phyloP scores from a whole-genome alignment of 2,113 vertebrate genomes.

The Aptenodytes forsteri region DNA sequence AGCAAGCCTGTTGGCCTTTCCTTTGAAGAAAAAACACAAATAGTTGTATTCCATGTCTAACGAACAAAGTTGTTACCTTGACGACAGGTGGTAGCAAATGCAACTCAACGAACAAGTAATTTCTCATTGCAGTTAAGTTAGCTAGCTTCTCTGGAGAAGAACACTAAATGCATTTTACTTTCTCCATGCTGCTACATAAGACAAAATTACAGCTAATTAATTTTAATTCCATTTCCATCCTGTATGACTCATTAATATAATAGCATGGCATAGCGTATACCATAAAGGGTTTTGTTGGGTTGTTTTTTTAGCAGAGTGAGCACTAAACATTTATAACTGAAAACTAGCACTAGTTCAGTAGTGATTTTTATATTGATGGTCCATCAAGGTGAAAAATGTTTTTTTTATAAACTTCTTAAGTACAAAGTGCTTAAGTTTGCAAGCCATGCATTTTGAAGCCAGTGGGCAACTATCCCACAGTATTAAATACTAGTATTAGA shows the following conservation, averaged over 20 bases:
- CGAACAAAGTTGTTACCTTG: neutral
- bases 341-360: neutral
- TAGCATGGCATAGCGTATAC: neutral
- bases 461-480: neutral
- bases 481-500: neutral
- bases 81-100: neutral
- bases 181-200: neutral
- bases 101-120: neutral
- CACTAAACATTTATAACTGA: neutral
- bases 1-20: neutral
- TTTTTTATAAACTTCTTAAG: neutral
- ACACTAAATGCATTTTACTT: slow-evolving; percentile 2
- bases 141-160: slow-evolving; percentile 12
- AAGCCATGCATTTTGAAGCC: neutral
- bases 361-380: neutral
- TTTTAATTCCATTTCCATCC: slow-evolving; percentile 45
- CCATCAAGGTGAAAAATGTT: neutral
- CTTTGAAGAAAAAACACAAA: neutral
- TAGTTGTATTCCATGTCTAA: neutral
- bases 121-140: slow-evolving; percentile 29
- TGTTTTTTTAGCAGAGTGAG: neutral
- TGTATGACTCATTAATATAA: slow-evolving; percentile 45
- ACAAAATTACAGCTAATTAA: slow-evolving; percentile 38
- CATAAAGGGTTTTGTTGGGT: neutral
- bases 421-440: neutral